These are phyloP conservation scores for Pollenia labialis DNA, from an alignment of 2,888 invertebrate species.

Conservation along the genomic window DNA sequence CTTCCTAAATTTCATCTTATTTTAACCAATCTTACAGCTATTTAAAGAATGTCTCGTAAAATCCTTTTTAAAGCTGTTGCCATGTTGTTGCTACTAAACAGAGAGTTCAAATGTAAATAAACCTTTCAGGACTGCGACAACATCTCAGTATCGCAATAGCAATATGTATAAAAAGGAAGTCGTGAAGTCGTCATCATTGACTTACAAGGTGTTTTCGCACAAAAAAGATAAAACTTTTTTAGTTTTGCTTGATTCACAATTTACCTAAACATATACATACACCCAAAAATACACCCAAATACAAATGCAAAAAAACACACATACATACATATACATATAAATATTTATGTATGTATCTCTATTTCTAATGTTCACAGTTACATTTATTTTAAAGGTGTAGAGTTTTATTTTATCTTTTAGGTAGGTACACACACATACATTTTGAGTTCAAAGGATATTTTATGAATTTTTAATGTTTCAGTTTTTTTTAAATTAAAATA, in stretches of 20 bases:
- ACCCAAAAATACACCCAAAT: slow-evolving; percentile 2
- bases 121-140: slow-evolving; percentile 51
- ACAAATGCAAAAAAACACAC: not conserved
- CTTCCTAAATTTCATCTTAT: too few species aligned
- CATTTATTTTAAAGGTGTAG: slow-evolving; percentile 22
- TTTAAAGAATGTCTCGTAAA: not conserved
- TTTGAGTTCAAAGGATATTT: slow-evolving; percentile 4
- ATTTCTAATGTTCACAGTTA: not conserved
- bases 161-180: slow-evolving; percentile 33
- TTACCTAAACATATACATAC: slow-evolving; percentile 11
- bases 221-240: slow-evolving; percentile 31
- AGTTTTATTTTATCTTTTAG: not conserved
- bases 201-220: slow-evolving; percentile 53
- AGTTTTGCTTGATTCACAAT: slow-evolving; percentile 19
- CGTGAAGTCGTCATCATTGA: slow-evolving; percentile 10
- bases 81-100: slow-evolving; percentile 47
- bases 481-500: not conserved
- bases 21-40: not conserved
- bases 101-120: slow-evolving; percentile 69
- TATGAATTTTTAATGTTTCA: not conserved
- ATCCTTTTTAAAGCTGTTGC: slow-evolving; percentile 27
- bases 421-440: not conserved
- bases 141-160: slow-evolving; percentile 30
- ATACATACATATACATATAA: not conserved
- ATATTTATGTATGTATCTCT: not conserved